phyloP scores from a whole-genome alignment of 2,113 vertebrate genomes.

The Notiomystis cincta region DNA sequence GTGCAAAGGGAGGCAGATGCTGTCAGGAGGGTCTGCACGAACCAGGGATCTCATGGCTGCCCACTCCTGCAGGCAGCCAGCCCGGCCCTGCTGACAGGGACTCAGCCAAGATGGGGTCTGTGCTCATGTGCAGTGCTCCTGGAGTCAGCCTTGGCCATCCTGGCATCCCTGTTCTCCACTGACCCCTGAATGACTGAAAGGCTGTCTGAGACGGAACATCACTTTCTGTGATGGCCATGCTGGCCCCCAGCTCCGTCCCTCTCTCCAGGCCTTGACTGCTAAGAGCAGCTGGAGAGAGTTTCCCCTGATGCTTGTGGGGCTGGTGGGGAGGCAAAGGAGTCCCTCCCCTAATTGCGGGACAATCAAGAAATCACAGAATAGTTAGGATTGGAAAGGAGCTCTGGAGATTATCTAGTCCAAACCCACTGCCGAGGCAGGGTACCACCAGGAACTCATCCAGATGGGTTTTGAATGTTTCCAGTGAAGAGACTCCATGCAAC shows the following conservation, averaged over 20 bases:
- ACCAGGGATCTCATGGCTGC: neutral
- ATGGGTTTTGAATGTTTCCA: neutral
- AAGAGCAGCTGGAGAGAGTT: neutral
- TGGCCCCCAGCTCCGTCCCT: neutral
- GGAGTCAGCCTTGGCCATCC: neutral
- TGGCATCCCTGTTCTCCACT: accelerated
- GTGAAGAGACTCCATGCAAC: neutral
- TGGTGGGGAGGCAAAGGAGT: neutral
- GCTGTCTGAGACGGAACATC: neutral
- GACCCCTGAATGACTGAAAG: accelerated
- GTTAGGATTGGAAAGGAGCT: neutral
- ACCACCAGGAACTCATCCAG: too few species aligned
- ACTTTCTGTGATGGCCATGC: accelerated
- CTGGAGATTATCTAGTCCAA: neutral
- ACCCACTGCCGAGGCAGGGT: neutral
- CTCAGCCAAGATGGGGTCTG: neutral
- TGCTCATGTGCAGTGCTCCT: neutral
- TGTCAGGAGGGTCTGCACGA: neutral
- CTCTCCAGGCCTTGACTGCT: neutral
- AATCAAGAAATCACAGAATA: neutral
- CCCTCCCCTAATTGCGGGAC: neutral
- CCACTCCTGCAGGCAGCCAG: neutral
- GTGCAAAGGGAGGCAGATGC: neutral
- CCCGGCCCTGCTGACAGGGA: neutral
- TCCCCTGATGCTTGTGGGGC: neutral